Percentiles rank a stretch among this genome's conserved stretches.
These are phyloP conservation scores for Graptemys geographica DNA, from an alignment of 2,797 vertebrate species.

Conservation along the genomic window DNA sequence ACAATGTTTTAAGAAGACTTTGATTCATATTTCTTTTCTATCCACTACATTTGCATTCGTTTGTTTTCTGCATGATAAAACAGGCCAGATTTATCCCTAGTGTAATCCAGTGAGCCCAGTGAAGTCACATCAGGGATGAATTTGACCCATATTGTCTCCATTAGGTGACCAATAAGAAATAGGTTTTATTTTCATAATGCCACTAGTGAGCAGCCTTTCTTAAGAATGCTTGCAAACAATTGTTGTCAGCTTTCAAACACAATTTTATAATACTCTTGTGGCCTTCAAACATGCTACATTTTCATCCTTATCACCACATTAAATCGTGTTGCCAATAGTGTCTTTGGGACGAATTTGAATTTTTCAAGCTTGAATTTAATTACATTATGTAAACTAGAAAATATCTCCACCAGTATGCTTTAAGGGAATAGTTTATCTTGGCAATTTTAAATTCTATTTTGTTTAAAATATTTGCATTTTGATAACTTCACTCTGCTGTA, in stretches of 20 bases:
- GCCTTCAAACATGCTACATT: slow-evolving; percentile 56
- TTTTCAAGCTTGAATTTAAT: slow-evolving; percentile 82
- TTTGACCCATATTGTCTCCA: slow-evolving; percentile 18
- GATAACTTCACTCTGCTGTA: slow-evolving; percentile 72
- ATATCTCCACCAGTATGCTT: slow-evolving; percentile 67
- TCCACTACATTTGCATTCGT: neutral
- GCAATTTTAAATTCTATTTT: slow-evolving; percentile 73
- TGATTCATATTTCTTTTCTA: neutral
- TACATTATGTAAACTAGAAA: slow-evolving; percentile 81
- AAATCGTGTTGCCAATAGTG: slow-evolving; percentile 75
- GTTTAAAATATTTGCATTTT: slow-evolving; percentile 81
- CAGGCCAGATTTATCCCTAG: neutral
- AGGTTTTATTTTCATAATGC: neutral
- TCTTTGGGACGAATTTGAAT: slow-evolving; percentile 75
- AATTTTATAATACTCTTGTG: slow-evolving; percentile 63
- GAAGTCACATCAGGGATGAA: neutral
- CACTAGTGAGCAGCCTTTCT: neutral
- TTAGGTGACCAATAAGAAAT: slow-evolving; percentile 29
- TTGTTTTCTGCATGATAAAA: neutral
- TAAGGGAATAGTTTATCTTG: slow-evolving; percentile 62
- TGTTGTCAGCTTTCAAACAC: slow-evolving; percentile 65
- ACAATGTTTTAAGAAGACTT: neutral
- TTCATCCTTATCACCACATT: slow-evolving; percentile 69
- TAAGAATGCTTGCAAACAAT: slow-evolving; percentile 37
- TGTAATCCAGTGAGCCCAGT: neutral